A percentile compares a stretch with the other conserved stretches of the same genome.
Evolutionary conservation across 30 jellyfish, hydroid and myxozoan genomes (phyloP).

Genomic region (Aurelia sp.): DNA sequence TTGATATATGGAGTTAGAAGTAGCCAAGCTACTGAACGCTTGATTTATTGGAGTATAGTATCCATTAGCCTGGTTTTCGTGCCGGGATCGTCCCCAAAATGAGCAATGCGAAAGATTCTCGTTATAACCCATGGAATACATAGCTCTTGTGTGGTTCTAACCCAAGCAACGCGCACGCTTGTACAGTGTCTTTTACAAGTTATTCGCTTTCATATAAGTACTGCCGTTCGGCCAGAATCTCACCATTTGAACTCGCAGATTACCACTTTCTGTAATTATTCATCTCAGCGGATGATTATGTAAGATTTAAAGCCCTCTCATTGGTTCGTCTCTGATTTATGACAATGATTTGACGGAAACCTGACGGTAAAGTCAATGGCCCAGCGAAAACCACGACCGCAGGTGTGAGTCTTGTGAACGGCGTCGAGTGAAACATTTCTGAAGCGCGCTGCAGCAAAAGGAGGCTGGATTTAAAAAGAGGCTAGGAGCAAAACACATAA

Average conservation of each 20-base stretch:
- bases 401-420: conserved; percentile 30
- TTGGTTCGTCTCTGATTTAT: conserved; percentile 72
- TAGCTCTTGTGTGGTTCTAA: neutral
- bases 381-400: conserved; percentile 73
- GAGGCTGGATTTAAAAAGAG: neutral
- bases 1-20: conserved; percentile 84
- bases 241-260: conserved; percentile 57
- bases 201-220: conserved; percentile 20
- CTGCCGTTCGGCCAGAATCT: conserved; percentile 42
- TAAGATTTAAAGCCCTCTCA: conserved; percentile 34
- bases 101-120: conserved; percentile 68
- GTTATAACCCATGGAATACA: conserved; percentile 69
- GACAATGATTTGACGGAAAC: conserved; percentile 78
- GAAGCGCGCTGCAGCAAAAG: neutral
- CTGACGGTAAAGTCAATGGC: conserved; percentile 64
- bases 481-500: neutral
- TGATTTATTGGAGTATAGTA: conserved; percentile 78
- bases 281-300: conserved; percentile 70
- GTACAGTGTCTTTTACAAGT: conserved; percentile 5
- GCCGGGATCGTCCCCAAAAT: conserved; percentile 75
- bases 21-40: conserved; percentile 64
- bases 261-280: conserved; percentile 65
- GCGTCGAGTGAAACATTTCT: conserved; percentile 14
- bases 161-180: conserved; percentile 28
- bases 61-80: conserved; percentile 69